phyloP scores from a whole-genome alignment of 1,140 invertebrate species.

The Orius insidiosus region DNA sequence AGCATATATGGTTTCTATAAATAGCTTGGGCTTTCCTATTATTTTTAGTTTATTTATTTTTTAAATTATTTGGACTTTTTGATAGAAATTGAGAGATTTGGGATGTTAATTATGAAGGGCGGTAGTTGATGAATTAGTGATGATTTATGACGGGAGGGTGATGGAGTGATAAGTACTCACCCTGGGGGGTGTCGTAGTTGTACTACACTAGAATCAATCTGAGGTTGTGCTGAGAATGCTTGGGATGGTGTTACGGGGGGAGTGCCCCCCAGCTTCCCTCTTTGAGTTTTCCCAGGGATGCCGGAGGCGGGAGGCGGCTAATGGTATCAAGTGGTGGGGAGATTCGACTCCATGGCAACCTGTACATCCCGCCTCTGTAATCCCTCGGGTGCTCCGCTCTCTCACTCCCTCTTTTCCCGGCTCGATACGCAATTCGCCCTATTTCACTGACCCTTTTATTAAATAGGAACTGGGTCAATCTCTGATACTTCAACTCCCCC shows the following conservation, averaged over 20 bases:
- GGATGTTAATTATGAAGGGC: too few relatives aligned
- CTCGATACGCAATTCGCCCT: conserved; percentile 6
- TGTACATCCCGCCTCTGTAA: conserved; percentile 1
- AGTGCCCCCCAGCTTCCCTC: neutral
- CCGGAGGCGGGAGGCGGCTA: neutral
- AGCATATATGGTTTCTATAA: too few relatives aligned
- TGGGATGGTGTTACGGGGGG: neutral
- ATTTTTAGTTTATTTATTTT: too few relatives aligned
- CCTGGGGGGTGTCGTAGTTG: neutral
- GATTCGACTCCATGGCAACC: neutral
- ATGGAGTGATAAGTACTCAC: neutral
- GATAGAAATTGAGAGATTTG: too few relatives aligned
- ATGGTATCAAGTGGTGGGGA: conserved; percentile 4
- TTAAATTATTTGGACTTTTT: too few relatives aligned
- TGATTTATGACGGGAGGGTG: neutral
- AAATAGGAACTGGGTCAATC: too few relatives aligned
- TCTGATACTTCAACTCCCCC: too few relatives aligned
- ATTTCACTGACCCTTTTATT: conserved; percentile 5
- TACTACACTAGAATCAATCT: neutral
- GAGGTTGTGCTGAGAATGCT: neutral
- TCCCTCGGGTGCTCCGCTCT: too few relatives aligned
- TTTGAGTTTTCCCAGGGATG: neutral
- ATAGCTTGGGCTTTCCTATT: too few relatives aligned
- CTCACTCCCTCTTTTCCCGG: neutral
- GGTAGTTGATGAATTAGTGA: too few relatives aligned